These are phyloP conservation scores for Nothocercus julius DNA, from an alignment of 2,113 vertebrate genomes.

Conservation along the genomic window DNA sequence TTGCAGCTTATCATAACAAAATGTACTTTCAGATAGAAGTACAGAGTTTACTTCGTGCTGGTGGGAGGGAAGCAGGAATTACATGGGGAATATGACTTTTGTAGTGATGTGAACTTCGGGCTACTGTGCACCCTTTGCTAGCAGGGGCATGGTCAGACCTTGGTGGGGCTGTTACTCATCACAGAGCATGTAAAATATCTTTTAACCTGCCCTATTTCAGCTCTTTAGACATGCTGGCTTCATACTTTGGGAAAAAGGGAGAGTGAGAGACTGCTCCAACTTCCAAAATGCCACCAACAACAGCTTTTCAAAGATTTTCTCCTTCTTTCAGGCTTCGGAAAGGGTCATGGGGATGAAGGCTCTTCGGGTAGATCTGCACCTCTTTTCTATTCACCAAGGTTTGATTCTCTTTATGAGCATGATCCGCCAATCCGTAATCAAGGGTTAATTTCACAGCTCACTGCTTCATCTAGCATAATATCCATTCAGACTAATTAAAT, in stretches of 20 bases:
- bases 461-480: slow-evolving; percentile 96
- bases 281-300: neutral
- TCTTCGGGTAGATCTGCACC: slow-evolving; percentile 55
- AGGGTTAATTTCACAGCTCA: slow-evolving; percentile 99
- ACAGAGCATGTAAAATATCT: neutral
- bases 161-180: neutral
- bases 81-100: neutral
- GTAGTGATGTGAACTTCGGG: neutral
- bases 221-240: neutral
- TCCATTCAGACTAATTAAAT: slow-evolving; percentile 99
- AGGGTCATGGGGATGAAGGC: slow-evolving; percentile 41
- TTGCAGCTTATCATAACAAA: neutral
- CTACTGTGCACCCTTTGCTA: neutral
- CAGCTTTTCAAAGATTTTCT: neutral
- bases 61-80: neutral
- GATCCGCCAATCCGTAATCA: slow-evolving; percentile 90
- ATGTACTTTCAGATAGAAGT: neutral
- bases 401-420: slow-evolving; percentile 73
- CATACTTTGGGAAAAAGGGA: neutral
- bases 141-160: neutral
- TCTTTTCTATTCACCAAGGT: slow-evolving; percentile 74
- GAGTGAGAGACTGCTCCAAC: neutral
- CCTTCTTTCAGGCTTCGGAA: neutral
- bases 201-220: neutral
- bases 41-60: neutral